phyloP scores from a whole-genome alignment of 2,797 vertebrate genomes.

The Hybognathus amarus region DNA sequence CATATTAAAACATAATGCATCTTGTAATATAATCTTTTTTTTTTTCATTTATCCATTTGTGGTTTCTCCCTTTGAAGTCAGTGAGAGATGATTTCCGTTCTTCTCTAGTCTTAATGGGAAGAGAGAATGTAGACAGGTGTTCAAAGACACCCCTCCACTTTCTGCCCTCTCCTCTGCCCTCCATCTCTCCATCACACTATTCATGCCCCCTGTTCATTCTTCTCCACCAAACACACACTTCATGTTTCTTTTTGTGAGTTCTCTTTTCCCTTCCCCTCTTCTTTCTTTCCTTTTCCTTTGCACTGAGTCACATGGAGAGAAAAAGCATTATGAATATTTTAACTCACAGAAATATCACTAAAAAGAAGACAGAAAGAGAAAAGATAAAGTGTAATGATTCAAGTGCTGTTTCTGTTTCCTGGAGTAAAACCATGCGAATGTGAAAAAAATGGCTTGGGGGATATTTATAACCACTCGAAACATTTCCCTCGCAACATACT shows the following conservation, averaged over 20 bases:
- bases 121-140: conserved; percentile 43
- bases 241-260: conserved; percentile 20
- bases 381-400: conserved; percentile 75
- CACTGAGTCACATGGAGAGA: conserved; percentile 54
- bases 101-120: conserved; percentile 33
- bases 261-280: not conserved
- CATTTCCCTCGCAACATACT: conserved; percentile 67
- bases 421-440: conserved; percentile 56
- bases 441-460: conserved; percentile 26
- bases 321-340: conserved; percentile 83
- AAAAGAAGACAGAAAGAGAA: conserved; percentile 56
- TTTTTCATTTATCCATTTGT: not conserved
- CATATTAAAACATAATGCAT: not conserved
- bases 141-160: conserved; percentile 43
- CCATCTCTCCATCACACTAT: conserved; percentile 24
- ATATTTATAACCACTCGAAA: conserved; percentile 73
- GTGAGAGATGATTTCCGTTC: conserved; percentile 25
- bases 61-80: conserved; percentile 45
- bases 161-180: conserved; percentile 38
- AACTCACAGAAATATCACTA: conserved; percentile 78
- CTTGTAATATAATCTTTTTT: not conserved
- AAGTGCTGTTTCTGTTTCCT: conserved; percentile 67
- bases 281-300: conserved; percentile 15
- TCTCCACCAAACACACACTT: conserved; percentile 39
- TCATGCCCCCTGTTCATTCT: conserved; percentile 30